Conservation (phyloP, 2,113 vertebrate genomes). For the Cyanoderma ruficeps region DNA sequence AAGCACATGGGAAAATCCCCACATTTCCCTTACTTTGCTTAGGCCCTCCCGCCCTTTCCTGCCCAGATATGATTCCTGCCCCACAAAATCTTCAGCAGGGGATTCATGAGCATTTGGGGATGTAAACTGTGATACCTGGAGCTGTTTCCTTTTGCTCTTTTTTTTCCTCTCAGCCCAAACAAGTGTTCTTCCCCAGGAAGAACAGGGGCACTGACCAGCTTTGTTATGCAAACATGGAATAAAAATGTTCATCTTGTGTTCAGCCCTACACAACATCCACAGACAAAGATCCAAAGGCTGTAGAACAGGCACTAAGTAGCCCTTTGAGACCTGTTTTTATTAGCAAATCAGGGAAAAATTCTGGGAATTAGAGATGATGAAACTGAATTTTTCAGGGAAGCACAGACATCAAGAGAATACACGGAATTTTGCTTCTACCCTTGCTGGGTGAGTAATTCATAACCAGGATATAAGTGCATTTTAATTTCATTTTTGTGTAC, state of each 20-base stretch:
- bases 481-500: not conserved
- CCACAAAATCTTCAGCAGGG: not conserved
- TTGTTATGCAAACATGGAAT: not conserved
- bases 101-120: not conserved
- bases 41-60: rapidly evolving
- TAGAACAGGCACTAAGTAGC: not conserved
- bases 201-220: not conserved
- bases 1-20: not conserved
- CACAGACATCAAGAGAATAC: not conserved
- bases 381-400: not conserved
- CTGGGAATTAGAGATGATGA: not conserved
- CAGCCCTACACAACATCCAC: not conserved
- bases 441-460: not conserved
- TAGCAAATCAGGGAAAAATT: not conserved
- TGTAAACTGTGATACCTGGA: not conserved
- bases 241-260: not conserved
- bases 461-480: not conserved
- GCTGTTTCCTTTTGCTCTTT: not conserved
- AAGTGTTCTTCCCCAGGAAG: not conserved
- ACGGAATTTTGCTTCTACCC: not conserved
- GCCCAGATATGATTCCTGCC: not conserved
- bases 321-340: not conserved
- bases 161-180: not conserved
- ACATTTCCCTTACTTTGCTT: not conserved
- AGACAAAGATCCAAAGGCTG: not conserved